phyloP scores from a whole-genome alignment of 2,113 vertebrate genomes.

The Cepphus grylle region DNA sequence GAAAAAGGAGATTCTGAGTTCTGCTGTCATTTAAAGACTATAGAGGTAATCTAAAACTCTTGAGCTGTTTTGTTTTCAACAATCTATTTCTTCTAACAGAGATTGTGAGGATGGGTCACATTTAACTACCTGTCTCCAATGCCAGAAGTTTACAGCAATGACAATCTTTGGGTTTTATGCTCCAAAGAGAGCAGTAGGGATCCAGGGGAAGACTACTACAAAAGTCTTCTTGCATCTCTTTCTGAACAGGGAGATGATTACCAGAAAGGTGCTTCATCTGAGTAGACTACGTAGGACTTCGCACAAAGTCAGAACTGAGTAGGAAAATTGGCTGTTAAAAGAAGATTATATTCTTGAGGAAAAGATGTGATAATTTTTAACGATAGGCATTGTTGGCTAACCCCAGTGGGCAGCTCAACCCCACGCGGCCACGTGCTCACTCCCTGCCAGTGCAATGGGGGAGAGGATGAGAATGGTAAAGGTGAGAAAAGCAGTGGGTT shows the following conservation, averaged over 20 bases:
- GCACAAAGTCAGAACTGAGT: neutral
- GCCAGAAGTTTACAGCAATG: neutral
- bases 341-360: neutral
- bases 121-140: neutral
- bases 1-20: neutral
- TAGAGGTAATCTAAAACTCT: neutral
- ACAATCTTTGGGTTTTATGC: neutral
- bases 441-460: accelerated
- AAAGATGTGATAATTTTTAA: neutral
- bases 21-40: neutral
- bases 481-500: neutral
- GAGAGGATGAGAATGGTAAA: neutral
- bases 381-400: neutral
- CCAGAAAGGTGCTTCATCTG: neutral
- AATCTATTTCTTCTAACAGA: neutral
- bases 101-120: neutral
- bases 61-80: neutral
- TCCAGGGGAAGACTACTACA: neutral
- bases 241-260: neutral
- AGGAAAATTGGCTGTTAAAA: neutral
- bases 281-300: neutral
- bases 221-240: neutral
- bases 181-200: neutral
- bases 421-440: neutral
- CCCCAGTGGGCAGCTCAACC: neutral